These are phyloP conservation scores for Ruditapes philippinarum DNA, from an alignment of 1,140 invertebrate species.

Conservation along the genomic window DNA sequence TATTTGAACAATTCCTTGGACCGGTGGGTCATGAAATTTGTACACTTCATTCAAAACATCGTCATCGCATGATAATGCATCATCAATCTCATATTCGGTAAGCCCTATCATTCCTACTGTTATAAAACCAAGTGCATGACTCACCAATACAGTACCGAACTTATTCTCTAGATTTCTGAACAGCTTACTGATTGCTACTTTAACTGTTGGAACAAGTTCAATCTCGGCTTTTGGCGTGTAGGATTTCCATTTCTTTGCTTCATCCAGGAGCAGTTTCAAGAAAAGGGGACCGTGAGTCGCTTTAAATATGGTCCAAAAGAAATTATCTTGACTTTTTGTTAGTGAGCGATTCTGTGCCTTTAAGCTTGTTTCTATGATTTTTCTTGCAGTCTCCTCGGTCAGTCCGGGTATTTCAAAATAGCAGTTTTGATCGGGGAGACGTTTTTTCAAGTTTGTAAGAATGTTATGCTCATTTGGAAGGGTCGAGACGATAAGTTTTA, in stretches of 20 bases:
- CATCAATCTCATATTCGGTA: conserved; percentile 85
- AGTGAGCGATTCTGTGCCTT: conserved; percentile 71
- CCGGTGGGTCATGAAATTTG: conserved; percentile 83
- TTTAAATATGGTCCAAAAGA: conserved; percentile 74
- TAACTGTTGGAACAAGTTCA: conserved; percentile 68
- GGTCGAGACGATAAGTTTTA: conserved; percentile 91
- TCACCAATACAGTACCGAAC: conserved; percentile 79
- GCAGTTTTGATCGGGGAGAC: conserved; percentile 67
- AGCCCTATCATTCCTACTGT: conserved; percentile 81
- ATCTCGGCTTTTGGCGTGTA: conserved; percentile 68
- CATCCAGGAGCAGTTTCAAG: conserved; percentile 80
- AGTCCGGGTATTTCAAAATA: conserved; percentile 77
- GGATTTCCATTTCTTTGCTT: conserved; percentile 80
- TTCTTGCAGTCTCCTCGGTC: conserved; percentile 72
- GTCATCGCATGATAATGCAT: conserved; percentile 85
- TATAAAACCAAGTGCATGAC: conserved; percentile 92
- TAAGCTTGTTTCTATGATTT: conserved; percentile 78
- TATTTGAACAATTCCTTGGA: conserved; percentile 80
- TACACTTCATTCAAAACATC: conserved; percentile 84
- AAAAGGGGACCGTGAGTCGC: conserved; percentile 78
- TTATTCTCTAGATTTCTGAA: conserved; percentile 82
- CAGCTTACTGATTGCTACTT: conserved; percentile 76
- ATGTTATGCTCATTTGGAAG: conserved; percentile 82
- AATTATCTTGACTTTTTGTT: conserved; percentile 72
- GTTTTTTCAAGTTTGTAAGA: conserved; percentile 75